A percentile compares a stretch with the other conserved stretches of the same genome.
phyloP scores from a whole-genome alignment of 2,888 invertebrate genomes.

The Meloe dianella region DNA sequence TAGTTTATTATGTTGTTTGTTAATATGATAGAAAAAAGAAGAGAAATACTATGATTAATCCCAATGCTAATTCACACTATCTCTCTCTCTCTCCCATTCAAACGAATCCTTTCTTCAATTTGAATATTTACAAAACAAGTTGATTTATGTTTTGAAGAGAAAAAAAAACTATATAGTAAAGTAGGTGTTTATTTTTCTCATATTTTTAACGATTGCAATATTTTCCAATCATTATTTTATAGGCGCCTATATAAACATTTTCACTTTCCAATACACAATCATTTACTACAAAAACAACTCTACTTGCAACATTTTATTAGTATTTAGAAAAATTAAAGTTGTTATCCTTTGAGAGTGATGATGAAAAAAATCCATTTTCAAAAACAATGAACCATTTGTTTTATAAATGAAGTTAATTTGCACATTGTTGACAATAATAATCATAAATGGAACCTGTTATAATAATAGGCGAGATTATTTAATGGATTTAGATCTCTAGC shows the following conservation, averaged over 20 bases:
- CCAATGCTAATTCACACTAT: neutral
- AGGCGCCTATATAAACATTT: conserved; percentile 5
- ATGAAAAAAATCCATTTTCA: neutral
- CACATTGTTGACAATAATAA: neutral
- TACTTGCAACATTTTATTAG: neutral
- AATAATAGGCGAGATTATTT: neutral
- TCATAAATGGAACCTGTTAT: neutral
- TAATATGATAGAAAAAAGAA: neutral
- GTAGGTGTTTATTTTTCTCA: neutral
- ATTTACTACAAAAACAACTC: neutral
- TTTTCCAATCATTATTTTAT: neutral
- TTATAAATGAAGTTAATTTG: neutral
- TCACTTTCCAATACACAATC: conserved; percentile 5
- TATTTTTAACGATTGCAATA: neutral
- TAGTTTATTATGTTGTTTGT: conserved; percentile 31
- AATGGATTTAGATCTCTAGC: neutral
- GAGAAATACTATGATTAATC: conserved; percentile 1
- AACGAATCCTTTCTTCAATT: neutral
- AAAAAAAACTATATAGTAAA: neutral
- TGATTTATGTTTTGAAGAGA: neutral
- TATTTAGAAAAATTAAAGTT: neutral
- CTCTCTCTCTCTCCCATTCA: neutral
- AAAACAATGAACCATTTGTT: neutral
- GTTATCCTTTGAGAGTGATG: neutral
- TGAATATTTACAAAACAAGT: conserved; percentile 1